Evolutionary conservation across 2,797 vertebrate species (phyloP).

Genomic region (Zalophus californianus): DNA sequence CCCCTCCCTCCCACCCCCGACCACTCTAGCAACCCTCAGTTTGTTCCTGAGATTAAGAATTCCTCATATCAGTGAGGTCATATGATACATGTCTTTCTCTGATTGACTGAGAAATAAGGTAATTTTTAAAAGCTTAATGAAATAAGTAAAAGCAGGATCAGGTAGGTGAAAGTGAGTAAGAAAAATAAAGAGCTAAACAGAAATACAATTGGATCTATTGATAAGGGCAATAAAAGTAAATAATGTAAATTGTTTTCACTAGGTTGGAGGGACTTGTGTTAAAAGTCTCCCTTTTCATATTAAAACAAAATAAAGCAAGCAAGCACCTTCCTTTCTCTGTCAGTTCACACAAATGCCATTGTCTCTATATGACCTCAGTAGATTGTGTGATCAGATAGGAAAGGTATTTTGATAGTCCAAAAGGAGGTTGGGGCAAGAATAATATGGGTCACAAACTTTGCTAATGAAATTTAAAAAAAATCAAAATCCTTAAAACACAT

Average conservation of each 20-base stretch:
- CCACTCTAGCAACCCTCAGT: too few species aligned
- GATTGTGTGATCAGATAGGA: neutral
- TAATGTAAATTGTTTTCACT: neutral
- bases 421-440: neutral
- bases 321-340: neutral
- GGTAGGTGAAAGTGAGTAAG: slow-evolving; percentile 21
- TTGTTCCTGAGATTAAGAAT: too few species aligned
- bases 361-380: neutral
- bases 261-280: neutral
- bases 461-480: neutral
- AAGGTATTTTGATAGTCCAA: neutral
- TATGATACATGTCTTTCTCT: too few species aligned
- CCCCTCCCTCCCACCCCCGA: too few species aligned
- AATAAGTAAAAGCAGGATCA: slow-evolving; percentile 35
- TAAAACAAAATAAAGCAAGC: slow-evolving; percentile 15
- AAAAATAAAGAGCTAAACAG: slow-evolving; percentile 46
- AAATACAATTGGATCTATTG: neutral
- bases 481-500: neutral
- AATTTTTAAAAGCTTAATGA: slow-evolving; percentile 34
- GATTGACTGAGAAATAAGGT: neutral
- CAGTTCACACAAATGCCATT: neutral
- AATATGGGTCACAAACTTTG: neutral
- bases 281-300: neutral
- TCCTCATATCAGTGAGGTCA: too few species aligned
- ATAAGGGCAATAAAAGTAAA: slow-evolving; percentile 55